These are phyloP conservation scores for Eueremaeus valkanovi DNA, from an alignment of 2,888 invertebrate species.

Conservation along the genomic window DNA sequence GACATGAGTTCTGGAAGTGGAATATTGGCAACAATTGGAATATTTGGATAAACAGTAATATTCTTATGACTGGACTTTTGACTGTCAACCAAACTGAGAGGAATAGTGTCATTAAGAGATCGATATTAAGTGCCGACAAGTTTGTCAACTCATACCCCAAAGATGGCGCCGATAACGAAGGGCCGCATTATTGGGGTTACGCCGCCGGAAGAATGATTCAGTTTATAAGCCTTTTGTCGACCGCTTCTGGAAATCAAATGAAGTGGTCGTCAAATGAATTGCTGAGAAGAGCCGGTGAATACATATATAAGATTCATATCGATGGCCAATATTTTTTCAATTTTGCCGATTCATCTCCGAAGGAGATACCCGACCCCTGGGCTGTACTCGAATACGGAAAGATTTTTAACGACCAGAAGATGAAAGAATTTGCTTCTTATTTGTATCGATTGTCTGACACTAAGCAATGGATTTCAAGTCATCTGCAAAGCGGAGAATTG, in stretches of 20 bases:
- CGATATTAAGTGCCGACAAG: background rate
- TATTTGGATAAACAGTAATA: conserved; percentile 31
- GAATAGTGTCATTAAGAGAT: background rate
- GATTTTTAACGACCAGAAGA: background rate
- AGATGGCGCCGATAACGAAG: conserved; percentile 35
- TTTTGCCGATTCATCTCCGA: conserved; percentile 23
- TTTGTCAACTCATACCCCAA: conserved; percentile 22
- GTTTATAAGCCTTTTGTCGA: background rate
- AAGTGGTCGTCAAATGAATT: background rate
- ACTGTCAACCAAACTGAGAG: background rate
- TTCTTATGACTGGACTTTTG: conserved; percentile 9
- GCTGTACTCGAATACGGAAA: background rate
- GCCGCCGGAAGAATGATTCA: conserved; percentile 26
- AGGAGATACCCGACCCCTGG: background rate
- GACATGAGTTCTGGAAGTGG: no score
- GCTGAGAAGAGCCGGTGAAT: background rate
- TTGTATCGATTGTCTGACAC: background rate
- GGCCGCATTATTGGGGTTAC: conserved; percentile 26
- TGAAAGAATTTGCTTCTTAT: conserved; percentile 28
- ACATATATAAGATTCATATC: conserved; percentile 33
- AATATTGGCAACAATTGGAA: conserved; percentile 35
- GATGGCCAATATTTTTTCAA: conserved; percentile 20
- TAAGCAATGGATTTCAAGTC: background rate
- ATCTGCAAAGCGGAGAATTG: background rate
- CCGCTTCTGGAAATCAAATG: background rate